phyloP scores from a whole-genome alignment of 1,140 invertebrate species.

The Macrostomum lignano region DNA sequence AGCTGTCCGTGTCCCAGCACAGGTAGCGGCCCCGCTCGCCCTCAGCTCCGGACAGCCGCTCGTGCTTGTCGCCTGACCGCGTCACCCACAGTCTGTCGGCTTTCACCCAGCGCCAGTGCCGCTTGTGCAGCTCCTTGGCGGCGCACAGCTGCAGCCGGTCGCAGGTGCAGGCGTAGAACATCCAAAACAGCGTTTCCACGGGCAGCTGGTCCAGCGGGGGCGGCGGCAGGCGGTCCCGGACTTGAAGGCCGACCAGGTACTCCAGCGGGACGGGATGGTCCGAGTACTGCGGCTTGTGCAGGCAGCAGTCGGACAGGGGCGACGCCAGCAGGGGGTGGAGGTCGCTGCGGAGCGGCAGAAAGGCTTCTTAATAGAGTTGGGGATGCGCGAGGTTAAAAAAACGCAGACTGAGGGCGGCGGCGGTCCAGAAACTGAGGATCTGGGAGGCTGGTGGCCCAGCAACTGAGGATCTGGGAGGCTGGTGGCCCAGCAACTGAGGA shows the following conservation, averaged over 20 bases:
- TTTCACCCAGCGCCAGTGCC: conserved; percentile 1
- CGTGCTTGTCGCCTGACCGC: too few relatives aligned
- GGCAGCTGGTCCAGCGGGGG: conserved; percentile 2
- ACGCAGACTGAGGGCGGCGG: too few relatives aligned
- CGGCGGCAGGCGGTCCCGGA: background rate
- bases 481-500: too few relatives aligned
- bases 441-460: too few relatives aligned
- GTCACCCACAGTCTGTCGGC: background rate
- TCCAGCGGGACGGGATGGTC: conserved; percentile 5
- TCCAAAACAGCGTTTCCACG: conserved; percentile 4
- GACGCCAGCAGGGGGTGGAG: too few relatives aligned
- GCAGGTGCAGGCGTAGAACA: conserved; percentile 3
- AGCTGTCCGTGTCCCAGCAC: too few relatives aligned
- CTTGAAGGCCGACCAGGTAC: conserved; percentile 2
- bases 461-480: too few relatives aligned
- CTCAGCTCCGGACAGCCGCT: too few relatives aligned
- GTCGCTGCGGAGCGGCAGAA: too few relatives aligned
- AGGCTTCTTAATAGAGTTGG: too few relatives aligned
- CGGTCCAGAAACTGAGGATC: too few relatives aligned
- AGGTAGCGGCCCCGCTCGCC: conserved; percentile 1
- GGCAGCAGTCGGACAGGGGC: background rate
- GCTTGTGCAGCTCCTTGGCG: conserved; percentile 2
- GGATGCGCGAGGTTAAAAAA: too few relatives aligned
- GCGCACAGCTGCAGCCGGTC: conserved; percentile 1
- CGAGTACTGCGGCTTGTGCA: conserved; percentile 1